Evolutionary conservation across 2,797 vertebrate genomes (phyloP).

Genomic region (Octomys mimax): DNA sequence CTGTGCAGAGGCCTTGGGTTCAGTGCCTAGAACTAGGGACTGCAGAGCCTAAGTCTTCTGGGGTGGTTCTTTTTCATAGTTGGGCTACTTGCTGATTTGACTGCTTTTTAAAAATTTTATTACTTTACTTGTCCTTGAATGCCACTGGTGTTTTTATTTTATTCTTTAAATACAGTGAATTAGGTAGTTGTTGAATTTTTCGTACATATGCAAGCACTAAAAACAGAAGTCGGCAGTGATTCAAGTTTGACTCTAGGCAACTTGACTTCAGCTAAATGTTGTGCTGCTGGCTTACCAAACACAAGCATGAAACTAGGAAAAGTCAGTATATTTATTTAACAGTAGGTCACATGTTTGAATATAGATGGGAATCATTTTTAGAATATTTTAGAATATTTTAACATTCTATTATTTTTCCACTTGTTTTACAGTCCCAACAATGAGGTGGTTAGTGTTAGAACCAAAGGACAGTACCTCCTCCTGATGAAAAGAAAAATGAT

Average conservation of each 20-base stretch:
- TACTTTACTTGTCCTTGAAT: background rate
- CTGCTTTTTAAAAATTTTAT: background rate
- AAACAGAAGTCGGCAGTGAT: background rate
- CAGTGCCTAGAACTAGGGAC: background rate
- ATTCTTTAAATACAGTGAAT: background rate
- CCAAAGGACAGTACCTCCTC: background rate
- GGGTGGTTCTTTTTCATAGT: background rate
- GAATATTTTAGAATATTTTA: conserved; percentile 51
- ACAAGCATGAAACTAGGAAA: background rate
- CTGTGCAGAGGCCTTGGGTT: background rate
- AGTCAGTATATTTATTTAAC: background rate
- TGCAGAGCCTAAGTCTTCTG: background rate
- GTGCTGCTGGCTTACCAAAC: background rate
- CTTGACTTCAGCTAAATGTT: conserved; percentile 15
- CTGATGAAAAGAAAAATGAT: background rate
- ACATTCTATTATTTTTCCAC: background rate
- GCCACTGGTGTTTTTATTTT: conserved; percentile 32
- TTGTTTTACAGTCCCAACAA: background rate
- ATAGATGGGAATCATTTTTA: conserved; percentile 41
- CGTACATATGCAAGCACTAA: background rate
- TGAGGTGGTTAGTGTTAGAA: background rate
- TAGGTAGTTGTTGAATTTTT: background rate
- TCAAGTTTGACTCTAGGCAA: background rate
- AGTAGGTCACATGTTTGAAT: background rate
- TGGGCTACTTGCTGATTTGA: background rate